Evolutionary conservation across 2,888 invertebrate species (phyloP), one percentile per base, ranked within the genome.

Genomic region (Prosapia bicincta): DNA sequence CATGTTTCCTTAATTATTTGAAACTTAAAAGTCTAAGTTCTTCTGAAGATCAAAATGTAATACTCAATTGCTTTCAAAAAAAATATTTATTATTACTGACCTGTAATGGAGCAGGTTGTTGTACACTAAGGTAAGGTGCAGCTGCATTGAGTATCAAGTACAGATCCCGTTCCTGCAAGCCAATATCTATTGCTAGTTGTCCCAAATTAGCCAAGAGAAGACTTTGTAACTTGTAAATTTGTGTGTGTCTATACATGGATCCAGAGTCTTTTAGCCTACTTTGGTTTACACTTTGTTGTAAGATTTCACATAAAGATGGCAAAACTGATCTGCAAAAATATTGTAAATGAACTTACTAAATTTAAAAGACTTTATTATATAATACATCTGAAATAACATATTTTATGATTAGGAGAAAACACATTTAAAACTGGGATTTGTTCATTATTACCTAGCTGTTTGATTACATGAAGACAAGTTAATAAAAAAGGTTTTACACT

Each of bases 71-170:
- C n/a, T n/a, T n/a, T n/a, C n/a, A n/a, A n/a, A n/a, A n/a, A n/a
- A n/a, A n/a, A n/a, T n/a, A n/a, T n/a, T n/a, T n/a, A n/a, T n/a
- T n/a, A n/a, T n/a, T n/a, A n/a, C 30, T 81, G 82, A 91, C 92
- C 87, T 92, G 92, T 78, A 92, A 84, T 1, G 87, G 86, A 75
- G 86, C 85, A 20, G 92, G 90, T 82, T 92, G 92, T 76, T 87
- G 86, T 75, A 84, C 84, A 77, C 87, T 89, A 26, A 92, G 85
- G 83, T 92, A 92, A 0, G 84, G 81, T 20, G 86, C 83, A 13
- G 86, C 85, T 9, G 85, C 83, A 1, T 80, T 80, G 82, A 90
- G 84, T 23, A 89, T 83, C 30, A 78, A 65, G 72, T 81, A 78
- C 15, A 82, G 30, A 26, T 83, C 79, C 54, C 80, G 80, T 70